These are phyloP conservation scores for Rhyzopertha dominica DNA, from an alignment of 1,140 invertebrate genomes.

Conservation along the genomic window DNA sequence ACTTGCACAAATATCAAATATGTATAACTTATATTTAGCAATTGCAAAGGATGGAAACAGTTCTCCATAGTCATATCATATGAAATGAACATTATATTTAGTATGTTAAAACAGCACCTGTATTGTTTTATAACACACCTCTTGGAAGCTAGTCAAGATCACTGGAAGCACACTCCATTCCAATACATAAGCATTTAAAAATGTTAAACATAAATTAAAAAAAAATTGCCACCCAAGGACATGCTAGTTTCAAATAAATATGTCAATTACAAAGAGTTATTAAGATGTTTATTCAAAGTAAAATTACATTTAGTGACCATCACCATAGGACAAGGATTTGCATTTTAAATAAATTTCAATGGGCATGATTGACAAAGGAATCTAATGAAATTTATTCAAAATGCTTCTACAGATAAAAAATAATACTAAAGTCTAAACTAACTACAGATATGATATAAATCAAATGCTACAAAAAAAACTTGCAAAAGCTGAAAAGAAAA, in stretches of 20 bases:
- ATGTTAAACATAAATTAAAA: too few species aligned
- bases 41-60: too few species aligned
- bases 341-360: slow-evolving; percentile 25
- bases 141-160: too few species aligned
- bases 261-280: slow-evolving; percentile 39
- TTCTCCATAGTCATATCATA: too few species aligned
- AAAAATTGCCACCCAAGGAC: too few species aligned
- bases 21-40: too few species aligned
- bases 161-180: too few species aligned
- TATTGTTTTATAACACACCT: too few species aligned
- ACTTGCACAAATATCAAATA: too few species aligned
- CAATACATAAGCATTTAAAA: too few species aligned
- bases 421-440: slow-evolving; percentile 26
- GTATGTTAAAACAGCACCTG: too few species aligned
- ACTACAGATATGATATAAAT: slow-evolving; percentile 28
- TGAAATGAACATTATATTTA: too few species aligned
- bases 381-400: slow-evolving; percentile 15
- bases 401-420: slow-evolving; percentile 17
- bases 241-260: slow-evolving; percentile 40
- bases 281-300: slow-evolving; percentile 42
- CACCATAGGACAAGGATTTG: slow-evolving; percentile 32
- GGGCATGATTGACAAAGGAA: not conserved
- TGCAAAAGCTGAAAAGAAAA: slow-evolving; percentile 25
- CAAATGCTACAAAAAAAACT: slow-evolving; percentile 26
- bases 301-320: slow-evolving; percentile 38